Evolutionary conservation across 2,888 invertebrate species (phyloP).

Genomic region (Ferdinandea cuprea): DNA sequence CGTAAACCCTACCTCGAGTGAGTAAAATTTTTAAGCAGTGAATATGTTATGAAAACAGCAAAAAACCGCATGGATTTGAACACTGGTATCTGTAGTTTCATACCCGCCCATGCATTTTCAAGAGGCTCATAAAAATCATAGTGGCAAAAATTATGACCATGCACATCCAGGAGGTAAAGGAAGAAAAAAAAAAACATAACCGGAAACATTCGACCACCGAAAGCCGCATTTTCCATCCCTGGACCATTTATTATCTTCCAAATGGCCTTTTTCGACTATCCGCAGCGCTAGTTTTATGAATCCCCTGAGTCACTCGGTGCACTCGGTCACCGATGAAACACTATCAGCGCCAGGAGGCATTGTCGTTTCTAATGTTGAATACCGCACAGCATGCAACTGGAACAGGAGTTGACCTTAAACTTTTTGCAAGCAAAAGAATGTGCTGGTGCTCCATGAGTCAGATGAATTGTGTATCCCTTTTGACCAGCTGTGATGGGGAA

Average conservation of each 20-base stretch:
- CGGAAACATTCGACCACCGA: conserved; percentile 31
- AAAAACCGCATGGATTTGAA: neutral
- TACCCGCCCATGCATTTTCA: neutral
- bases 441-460: conserved; percentile 28
- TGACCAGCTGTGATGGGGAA: conserved; percentile 29
- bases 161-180: too few relatives aligned
- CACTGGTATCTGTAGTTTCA: neutral
- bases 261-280: conserved; percentile 35
- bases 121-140: conserved; percentile 25
- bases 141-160: conserved; percentile 28
- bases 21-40: neutral
- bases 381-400: conserved; percentile 44
- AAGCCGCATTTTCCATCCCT: conserved; percentile 17
- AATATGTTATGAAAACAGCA: neutral
- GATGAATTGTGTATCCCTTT: conserved; percentile 24
- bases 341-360: conserved; percentile 25
- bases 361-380: conserved; percentile 49
- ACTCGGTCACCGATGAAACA: conserved; percentile 36
- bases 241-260: conserved; percentile 51
- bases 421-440: conserved; percentile 11
- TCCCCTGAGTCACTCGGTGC: conserved; percentile 44
- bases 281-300: conserved; percentile 23
- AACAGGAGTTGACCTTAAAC: conserved; percentile 58
- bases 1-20: neutral
- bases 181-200: neutral